Evolutionary conservation across 2,113 vertebrate species (phyloP), one percentile per base, ranked within the genome.

Genomic region (Tyto alba): DNA sequence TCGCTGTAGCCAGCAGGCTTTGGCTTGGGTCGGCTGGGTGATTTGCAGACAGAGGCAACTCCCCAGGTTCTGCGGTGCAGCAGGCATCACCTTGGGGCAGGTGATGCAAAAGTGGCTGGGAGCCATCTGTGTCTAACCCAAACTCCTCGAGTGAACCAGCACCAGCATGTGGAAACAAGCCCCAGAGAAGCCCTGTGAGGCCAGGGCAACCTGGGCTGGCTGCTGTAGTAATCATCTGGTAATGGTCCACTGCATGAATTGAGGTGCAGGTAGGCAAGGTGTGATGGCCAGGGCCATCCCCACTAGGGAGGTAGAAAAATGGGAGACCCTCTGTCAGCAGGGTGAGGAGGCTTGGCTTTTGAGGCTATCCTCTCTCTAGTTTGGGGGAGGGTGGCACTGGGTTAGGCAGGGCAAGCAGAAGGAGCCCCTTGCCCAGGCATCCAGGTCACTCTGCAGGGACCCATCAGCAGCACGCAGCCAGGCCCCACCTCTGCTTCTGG

Each of bases 61-160:
- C 64, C 55, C 11, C 4, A 1, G 36, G 43, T 79, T 91, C 67
- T 80, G 53, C 0, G 0, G 41, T 55, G 26, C 75, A 56, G 41
- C 38, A 64, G 57, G 45, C 43, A 56, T 56, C 40, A 22, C 53
- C 53, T 16, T 22, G 48, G 85, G 88, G 50, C 43, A 66, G 15
- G 71, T 10, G 10, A 16, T 30, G 13, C 43, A 63, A 40, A 80
- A 56, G 64, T 63, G 64, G 32, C 68, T 71, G 50, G n/a, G n/a
- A 94, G 21, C 53, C 57, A 62, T 27, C 71, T 56, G 22, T 3
- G 2, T 43, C 41, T 76, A 64, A 52, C 59, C 47, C 55, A 50
- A 23, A n/a, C 30, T 56, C 43, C 20, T 36, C 2, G 1, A 25
- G 16, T 64, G n/a, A 91, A 38, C 26, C 18, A 71, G 45, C 47